Evolutionary conservation across 2,797 vertebrate genomes (phyloP), one percentile per base, ranked within the genome.

Genomic region (Etheostoma nigrum): DNA sequence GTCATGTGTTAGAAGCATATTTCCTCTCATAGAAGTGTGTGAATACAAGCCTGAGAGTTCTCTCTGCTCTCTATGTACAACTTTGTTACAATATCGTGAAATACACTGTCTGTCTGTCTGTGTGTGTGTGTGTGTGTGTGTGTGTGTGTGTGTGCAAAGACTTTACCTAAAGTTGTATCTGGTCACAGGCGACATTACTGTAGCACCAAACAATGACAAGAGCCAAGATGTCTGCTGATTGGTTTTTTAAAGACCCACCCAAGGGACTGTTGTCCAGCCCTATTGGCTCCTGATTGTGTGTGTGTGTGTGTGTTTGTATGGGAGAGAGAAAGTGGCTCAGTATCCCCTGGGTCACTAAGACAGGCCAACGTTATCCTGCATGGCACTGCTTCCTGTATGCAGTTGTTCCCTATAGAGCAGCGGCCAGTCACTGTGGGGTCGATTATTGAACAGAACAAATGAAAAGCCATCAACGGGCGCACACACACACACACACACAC

Each of bases 221-320:
- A 92, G 93, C 87, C 92, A 74, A 92, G 89, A 92, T 92, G 91
- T 94, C 92, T 92, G 82, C 89, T 87, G 90, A 92, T 91, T 93
- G 89, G 86, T 81, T 88, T 90, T 83, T 85, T 78, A 89, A 77
- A 78, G 91, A 90, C 90, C 73, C 84, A 89, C 90, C 86, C 89
- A 79, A 74, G 79, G 76, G 81, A 82, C 83, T 85, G 82, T 84
- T 86, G 89, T 89, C 83, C 88, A 68, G 86, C 61, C 73, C 30
- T 67, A 83, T 80, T 84, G 85, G 76, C 81, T 86, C 82, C 57
- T 55, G 73, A 83, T 78, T 72, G 71, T 86, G 79, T 79, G 70
- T 44, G 64, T 76, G 72, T 74, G 52, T 65, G 72, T 78, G 71
- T 76, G 74, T 68, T 59, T 69, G 51, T 83, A 40, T 67, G 57